Evolutionary conservation across 2,797 vertebrate species (phyloP), one percentile per base, ranked within the genome.

Genomic region (Podarcis siculus): DNA sequence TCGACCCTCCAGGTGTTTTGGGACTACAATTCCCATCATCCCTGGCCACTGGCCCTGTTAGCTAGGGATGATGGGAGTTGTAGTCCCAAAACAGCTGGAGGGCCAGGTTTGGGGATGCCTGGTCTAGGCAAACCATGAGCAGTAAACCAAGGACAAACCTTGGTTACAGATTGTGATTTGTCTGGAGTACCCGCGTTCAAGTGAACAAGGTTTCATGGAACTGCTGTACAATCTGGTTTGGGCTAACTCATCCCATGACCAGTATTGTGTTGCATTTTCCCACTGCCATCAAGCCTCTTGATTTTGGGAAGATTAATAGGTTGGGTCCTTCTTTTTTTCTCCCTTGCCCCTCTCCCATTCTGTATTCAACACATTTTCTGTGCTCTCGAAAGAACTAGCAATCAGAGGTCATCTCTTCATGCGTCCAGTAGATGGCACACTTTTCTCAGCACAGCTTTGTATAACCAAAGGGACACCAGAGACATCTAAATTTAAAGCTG

Each of bases 361-460:
- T 7, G 19, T 45, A 17, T 66, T 76, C 49, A 69, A 64, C 49
- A 12, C 9, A 35, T 79, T 64, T 64, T 4, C 27, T 21, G 12
- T 21, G 58, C 27, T 80, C 23, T 55, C 61, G 9, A 45, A 67
- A 67, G 15, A 37, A 55, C 15, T 37, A 78, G 32, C 58, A 30
- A 45, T 42, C 79, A 55, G 45, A 69, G 35, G 58, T 66, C 10
- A 58, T 85, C 66, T 69, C 80, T 75, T 49, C 0, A 0, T 2
- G 82, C 79, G 85, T 81, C 95, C 95, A 93, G 93, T 95, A 95
- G 95, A 87, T 93, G 94, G 93, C 94, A 90, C 92, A 61, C 94
- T 93, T 89, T 87, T 83, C 89, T 89, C 77, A 86, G 72, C 82
- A 5, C 93, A 77, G 79, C 72, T 69, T 2, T 58, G 87, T 82